Conservation (phyloP, 2,113 vertebrate species). For the Vanacampus margaritifer region DNA sequence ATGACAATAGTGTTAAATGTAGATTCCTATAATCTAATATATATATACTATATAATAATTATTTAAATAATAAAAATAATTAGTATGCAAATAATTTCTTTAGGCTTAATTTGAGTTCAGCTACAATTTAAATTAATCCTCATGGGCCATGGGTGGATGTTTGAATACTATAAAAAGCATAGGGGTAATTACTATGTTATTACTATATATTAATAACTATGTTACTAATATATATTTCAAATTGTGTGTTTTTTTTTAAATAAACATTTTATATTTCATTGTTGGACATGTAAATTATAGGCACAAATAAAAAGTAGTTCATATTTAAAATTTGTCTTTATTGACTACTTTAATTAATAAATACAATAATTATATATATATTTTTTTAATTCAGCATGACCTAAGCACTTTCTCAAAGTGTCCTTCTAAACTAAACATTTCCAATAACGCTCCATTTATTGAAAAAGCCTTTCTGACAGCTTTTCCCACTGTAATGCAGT, state of each 20-base stretch:
- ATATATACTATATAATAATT: background rate
- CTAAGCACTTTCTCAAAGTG: background rate
- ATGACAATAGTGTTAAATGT: background rate
- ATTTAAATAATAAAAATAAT: no score
- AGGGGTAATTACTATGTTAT: no score
- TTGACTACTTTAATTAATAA: background rate
- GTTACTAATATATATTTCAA: background rate
- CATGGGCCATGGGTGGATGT: no score
- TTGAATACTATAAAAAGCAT: no score
- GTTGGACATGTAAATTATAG: background rate
- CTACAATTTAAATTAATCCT: background rate
- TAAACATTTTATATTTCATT: background rate
- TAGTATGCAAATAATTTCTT: background rate
- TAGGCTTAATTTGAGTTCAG: background rate
- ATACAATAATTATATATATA: background rate
- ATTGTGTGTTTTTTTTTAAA: background rate
- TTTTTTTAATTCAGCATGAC: background rate
- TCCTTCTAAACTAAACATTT: background rate
- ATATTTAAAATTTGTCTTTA: background rate
- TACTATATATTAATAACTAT: no score
- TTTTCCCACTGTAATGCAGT: slow-evolving; percentile 21
- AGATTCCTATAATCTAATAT: background rate
- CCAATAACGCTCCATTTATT: background rate
- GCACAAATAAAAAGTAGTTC: background rate
- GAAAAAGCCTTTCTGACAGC: background rate